These are phyloP conservation scores for Sinocyclocheilus anophthalmus DNA, from an alignment of 2,113 vertebrate species.

Conservation along the genomic window DNA sequence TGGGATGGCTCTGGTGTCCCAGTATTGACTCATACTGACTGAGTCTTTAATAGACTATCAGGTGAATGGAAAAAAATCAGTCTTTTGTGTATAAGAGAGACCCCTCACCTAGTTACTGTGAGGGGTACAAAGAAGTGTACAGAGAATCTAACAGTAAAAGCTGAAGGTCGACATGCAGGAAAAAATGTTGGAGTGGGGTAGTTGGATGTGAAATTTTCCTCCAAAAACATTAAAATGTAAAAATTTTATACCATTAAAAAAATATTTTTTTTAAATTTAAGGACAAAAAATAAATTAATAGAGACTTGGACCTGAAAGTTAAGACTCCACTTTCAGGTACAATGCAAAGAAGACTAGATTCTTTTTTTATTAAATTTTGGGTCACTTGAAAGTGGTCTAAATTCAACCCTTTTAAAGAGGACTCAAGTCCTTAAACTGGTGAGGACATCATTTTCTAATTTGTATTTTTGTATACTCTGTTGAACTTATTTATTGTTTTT, in stretches of 20 bases:
- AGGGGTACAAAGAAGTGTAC: background rate
- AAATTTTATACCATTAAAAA: background rate
- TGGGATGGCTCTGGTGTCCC: slow-evolving; percentile 19
- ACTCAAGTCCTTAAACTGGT: background rate
- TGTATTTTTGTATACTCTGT: background rate
- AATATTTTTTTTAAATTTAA: background rate
- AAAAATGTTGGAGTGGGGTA: background rate
- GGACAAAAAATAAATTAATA: background rate
- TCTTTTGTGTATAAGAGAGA: slow-evolving; percentile 10
- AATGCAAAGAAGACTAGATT: background rate
- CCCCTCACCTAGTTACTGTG: background rate
- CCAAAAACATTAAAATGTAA: too few species aligned
- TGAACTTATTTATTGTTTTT: too few species aligned
- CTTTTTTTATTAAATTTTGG: background rate
- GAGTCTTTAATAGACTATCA: slow-evolving; percentile 32
- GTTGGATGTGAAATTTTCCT: background rate
- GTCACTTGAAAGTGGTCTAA: background rate
- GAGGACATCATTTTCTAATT: background rate
- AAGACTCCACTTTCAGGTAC: background rate
- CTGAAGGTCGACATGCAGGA: too few species aligned
- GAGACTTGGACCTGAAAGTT: background rate
- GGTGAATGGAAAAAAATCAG: background rate
- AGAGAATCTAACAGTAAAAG: background rate
- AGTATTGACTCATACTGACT: slow-evolving; percentile 39
- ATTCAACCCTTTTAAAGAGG: background rate